Percentiles rank a stretch among this genome's conserved stretches.
Conservation (phyloP, 2,113 vertebrate genomes). For the Donacobius atricapilla region DNA sequence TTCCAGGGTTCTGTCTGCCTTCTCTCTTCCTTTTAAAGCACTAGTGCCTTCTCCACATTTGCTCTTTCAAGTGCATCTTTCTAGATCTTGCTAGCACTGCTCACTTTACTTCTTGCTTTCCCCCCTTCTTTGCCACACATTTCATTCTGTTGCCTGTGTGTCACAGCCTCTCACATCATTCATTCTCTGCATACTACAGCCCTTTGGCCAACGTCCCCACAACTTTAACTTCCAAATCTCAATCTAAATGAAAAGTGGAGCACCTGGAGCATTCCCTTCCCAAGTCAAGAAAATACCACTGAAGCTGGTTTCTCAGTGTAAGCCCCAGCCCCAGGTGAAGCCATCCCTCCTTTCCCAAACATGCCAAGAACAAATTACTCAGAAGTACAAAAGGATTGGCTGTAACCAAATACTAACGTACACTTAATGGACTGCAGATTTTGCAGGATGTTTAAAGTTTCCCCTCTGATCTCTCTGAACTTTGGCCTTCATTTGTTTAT, state of each 20-base stretch:
- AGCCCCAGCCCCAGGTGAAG: neutral
- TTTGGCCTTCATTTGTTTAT: constrained; percentile 71
- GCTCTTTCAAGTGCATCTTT: neutral
- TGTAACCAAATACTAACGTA: constrained; percentile 46
- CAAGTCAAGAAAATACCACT: neutral
- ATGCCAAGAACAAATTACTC: constrained; percentile 10
- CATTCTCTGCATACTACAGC: neutral
- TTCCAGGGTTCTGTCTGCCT: neutral
- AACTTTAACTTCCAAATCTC: neutral
- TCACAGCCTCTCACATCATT: neutral
- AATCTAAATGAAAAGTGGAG: neutral
- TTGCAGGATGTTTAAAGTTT: constrained; percentile 44
- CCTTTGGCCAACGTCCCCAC: neutral
- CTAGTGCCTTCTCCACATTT: neutral
- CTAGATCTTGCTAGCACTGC: neutral
- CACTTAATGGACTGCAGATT: constrained; percentile 40
- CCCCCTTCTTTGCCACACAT: neutral
- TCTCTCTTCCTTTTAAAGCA: neutral
- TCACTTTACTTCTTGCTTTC: neutral
- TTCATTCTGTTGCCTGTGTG: neutral
- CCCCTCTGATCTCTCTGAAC: constrained; percentile 67
- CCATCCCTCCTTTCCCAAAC: neutral
- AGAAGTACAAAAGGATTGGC: neutral
- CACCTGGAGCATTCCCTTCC: neutral
- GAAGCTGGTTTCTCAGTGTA: neutral